These are phyloP conservation scores for Neuroscelio doddi DNA, from an alignment of 2,888 invertebrate species.

Conservation along the genomic window DNA sequence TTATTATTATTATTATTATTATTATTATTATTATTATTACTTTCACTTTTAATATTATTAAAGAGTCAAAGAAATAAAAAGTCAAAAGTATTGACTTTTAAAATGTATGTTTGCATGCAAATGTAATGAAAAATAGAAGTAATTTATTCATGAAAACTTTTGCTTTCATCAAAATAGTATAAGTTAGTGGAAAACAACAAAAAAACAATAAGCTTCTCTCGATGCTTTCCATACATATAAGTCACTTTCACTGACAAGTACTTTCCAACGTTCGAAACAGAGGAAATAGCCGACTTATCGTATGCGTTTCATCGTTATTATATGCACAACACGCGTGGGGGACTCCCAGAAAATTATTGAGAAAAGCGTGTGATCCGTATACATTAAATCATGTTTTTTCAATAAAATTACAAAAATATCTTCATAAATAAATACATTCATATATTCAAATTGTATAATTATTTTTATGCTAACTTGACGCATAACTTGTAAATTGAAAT, in stretches of 20 bases:
- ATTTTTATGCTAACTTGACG: too few relatives aligned
- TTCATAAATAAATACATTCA: too few relatives aligned
- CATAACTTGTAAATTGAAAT: too few relatives aligned
- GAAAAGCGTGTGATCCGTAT: slow-evolving; percentile 1
- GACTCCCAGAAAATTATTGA: background rate
- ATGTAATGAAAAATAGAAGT: background rate
- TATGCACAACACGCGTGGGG: background rate
- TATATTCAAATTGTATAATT: too few relatives aligned
- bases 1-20: too few relatives aligned
- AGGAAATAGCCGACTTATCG: slow-evolving; percentile 9
- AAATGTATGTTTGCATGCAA: too few relatives aligned
- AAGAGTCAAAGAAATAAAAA: too few relatives aligned
- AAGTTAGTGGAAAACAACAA: background rate
- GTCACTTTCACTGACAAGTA: slow-evolving; percentile 46
- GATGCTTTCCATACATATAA: slow-evolving; percentile 6
- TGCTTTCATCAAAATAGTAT: background rate
- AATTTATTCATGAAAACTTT: background rate
- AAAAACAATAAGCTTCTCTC: slow-evolving; percentile 1
- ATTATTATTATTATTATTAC: too few relatives aligned
- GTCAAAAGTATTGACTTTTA: too few relatives aligned
- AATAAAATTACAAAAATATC: too few relatives aligned
- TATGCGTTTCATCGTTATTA: slow-evolving; percentile 4
- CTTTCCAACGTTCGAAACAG: slow-evolving; percentile 12
- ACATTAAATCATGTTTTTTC: too few relatives aligned
- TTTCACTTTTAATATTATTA: too few relatives aligned